Base-by-base conservation (phyloP, 2,113 vertebrate genomes). In the Hassar affinis region DNA sequence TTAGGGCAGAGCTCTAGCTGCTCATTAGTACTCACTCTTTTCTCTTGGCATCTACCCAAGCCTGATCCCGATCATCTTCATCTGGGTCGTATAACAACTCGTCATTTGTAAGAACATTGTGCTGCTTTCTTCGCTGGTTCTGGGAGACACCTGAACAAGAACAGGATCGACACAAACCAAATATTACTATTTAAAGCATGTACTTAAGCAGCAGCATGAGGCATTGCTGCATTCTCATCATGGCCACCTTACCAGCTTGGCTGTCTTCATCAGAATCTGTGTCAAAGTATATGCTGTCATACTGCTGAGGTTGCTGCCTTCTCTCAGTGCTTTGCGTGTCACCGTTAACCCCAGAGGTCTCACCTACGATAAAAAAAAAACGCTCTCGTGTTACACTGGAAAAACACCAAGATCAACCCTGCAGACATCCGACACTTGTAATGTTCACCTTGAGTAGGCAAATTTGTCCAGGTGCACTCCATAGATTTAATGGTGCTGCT, bases 81-180 rank as follows among this genome's bases (percentile, higher is more conserved):
- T 99, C 95, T 6, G 98, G 98, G 88, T 99, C 98, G 68, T 99
- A 99, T 0, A 99, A 88, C 76, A 99, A 91, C 85, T 99, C 98
- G 64, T 98, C 97, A 78, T 98, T 98, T 84, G 95, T 96, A 78
- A 85, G 95, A 56, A 98, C 90, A 25, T 77, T 88, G 4, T 93
- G 93, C 2, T 94, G 94, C 54, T 86, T 96, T 78, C 86, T 94
- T 83, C 91, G 94, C 87, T 84, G 90, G 76, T 83, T 82, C 0
- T 88, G 90, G 17, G 94, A 92, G 14, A 91, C 84, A 82, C 90
- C 95, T 96, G 71, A 75, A 33, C 25, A 27, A 79, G 30, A 64
- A 35, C 27, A 69, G 11, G 76, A 52, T 56, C 10, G 78, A 38
- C 7, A 76, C 78, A 54, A 51, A 4, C 33, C 3, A 61, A 15